A percentile compares a stretch with the other conserved stretches of the same genome.
phyloP scores from a whole-genome alignment of 2,888 invertebrate genomes.

The Lasioglossum villosulum region DNA sequence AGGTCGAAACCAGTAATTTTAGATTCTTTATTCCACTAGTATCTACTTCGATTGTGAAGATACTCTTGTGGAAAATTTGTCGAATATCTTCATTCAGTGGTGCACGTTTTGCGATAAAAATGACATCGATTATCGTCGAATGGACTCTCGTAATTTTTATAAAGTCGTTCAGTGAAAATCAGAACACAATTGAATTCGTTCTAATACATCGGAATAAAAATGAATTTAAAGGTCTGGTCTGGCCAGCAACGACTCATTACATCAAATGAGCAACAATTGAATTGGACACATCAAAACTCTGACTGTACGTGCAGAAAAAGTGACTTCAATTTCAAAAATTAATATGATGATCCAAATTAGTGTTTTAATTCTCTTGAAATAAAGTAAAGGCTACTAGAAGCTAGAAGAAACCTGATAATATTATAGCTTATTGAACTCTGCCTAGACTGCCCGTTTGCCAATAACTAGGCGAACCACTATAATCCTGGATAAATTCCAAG shows the following conservation, averaged over 20 bases:
- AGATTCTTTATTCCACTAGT: background rate
- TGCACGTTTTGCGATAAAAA: no score
- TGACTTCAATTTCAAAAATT: background rate
- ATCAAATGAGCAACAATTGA: background rate
- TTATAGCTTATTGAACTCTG: slow-evolving; percentile 63
- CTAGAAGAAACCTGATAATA: slow-evolving; percentile 21
- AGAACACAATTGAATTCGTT: no score
- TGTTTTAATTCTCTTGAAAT: background rate
- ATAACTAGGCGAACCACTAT: slow-evolving; percentile 54
- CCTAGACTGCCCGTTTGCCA: slow-evolving; percentile 38
- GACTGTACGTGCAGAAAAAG: background rate
- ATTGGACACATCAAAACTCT: background rate
- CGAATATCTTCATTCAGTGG: background rate
- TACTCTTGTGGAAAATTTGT: background rate
- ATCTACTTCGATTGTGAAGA: background rate
- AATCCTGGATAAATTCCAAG: slow-evolving; percentile 71
- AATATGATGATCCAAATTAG: background rate
- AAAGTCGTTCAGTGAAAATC: no score
- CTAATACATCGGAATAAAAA: no score
- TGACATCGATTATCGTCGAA: no score
- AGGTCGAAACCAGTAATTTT: background rate
- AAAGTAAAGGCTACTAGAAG: background rate
- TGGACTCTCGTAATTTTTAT: no score
- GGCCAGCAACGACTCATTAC: no score
- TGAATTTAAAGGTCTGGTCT: no score